Percentiles rank a stretch among this genome's conserved stretches.
Conservation (phyloP, 2,797 vertebrate genomes). For the Pteronotus mesoamericanus region DNA sequence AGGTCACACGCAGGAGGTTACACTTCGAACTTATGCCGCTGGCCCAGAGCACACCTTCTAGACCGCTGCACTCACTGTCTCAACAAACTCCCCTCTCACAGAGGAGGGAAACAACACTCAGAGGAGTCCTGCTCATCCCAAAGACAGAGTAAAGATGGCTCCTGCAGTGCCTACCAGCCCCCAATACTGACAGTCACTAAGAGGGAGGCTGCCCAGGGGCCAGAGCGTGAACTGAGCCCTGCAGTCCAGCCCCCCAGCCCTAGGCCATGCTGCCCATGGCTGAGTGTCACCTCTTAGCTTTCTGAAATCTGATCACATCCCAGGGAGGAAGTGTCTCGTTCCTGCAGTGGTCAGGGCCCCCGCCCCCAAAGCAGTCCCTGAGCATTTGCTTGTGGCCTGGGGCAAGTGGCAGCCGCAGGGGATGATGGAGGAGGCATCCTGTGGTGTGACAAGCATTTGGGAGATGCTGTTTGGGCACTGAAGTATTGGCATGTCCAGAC, state of each 20-base stretch:
- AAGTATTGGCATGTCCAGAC: not conserved
- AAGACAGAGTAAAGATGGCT: fast-evolving
- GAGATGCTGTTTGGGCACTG: not conserved
- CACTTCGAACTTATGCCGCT: not conserved
- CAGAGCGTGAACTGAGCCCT: not conserved
- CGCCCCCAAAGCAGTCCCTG: not conserved
- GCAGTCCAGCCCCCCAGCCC: not conserved
- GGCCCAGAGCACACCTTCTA: not conserved
- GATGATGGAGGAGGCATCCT: not conserved
- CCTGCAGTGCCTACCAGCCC: not conserved
- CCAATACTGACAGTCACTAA: not conserved
- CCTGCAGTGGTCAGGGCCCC: not conserved
- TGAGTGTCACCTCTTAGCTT: not conserved
- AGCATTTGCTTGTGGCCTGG: not conserved
- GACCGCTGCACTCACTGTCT: fast-evolving
- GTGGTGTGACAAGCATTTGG: not conserved
- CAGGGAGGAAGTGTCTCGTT: not conserved
- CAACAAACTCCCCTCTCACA: not conserved
- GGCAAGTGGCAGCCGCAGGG: not conserved
- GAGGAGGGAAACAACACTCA: not conserved
- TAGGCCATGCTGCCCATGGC: too few relatives aligned
- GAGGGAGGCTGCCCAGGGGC: not conserved
- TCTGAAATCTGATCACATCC: not conserved
- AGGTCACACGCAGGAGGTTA: not conserved
- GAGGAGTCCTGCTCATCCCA: not conserved